These are phyloP conservation scores for Caerostris extrusa DNA, from an alignment of 1,140 invertebrate genomes.

Conservation along the genomic window DNA sequence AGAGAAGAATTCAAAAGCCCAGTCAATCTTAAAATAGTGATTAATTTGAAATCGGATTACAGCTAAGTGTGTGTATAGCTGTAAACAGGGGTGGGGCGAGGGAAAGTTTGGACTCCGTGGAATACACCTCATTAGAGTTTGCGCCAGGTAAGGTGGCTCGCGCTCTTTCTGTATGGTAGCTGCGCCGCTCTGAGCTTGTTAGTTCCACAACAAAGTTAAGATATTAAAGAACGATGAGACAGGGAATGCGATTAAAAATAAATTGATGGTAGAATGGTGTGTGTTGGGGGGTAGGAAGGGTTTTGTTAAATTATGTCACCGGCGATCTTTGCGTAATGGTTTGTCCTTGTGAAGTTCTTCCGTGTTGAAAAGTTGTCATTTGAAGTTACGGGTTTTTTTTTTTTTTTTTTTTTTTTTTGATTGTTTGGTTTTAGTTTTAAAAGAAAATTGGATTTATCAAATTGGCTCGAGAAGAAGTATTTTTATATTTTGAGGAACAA, in stretches of 20 bases:
- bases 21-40: constrained; percentile 76
- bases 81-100: constrained; percentile 60
- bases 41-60: constrained; percentile 76
- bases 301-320: not conserved
- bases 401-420: too few species aligned
- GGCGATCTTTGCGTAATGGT: not conserved
- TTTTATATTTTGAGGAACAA: too few species aligned
- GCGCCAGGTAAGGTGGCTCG: not conserved
- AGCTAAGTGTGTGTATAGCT: constrained; percentile 70
- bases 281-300: not conserved
- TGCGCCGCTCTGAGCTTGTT: constrained; percentile 27
- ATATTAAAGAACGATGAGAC: constrained; percentile 59
- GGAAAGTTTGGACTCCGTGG: constrained; percentile 21
- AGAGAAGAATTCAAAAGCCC: constrained; percentile 59
- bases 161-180: not conserved
- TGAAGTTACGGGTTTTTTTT: not conserved
- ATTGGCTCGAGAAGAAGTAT: too few species aligned
- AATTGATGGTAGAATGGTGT: constrained; percentile 10
- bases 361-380: not conserved
- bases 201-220: constrained; percentile 60
- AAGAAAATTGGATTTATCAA: too few species aligned
- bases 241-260: constrained; percentile 66
- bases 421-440: too few species aligned
- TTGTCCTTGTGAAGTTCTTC: not conserved
- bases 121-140: constrained; percentile 43